Evolutionary conservation across 2,888 invertebrate species (phyloP), one percentile per base, ranked within the genome.

Genomic region (Carcina quercana): DNA sequence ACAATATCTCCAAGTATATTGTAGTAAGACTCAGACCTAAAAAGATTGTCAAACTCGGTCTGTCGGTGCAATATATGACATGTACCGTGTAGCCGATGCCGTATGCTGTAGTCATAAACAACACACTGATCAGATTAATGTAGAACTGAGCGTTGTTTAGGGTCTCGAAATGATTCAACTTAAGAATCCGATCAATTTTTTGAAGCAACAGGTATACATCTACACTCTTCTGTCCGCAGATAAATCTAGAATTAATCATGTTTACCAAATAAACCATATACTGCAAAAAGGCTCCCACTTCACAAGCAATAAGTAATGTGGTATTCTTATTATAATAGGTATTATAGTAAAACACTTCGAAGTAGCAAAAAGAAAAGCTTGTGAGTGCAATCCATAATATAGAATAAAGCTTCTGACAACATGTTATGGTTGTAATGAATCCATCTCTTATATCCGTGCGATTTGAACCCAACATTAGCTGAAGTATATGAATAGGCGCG

Each of bases 161-260:
- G 28, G 35, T 38, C 15, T 26, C 30, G 30, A 35, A 45, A 8
- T 35, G 29, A 2, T 47, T 35, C 27, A 53, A 17, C 6, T 42
- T 27, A 5, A 60, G 15, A 13, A 45, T 22, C 25, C 38, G 34
- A 34, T 63, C 54, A 6, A 62, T 36, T 41, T 49, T 57, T 38
- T 62, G 53, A 5, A 51, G 25, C 32, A 38, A 35, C 3, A 40
- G 24, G 35, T 47, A 57, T 13, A 59, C 31, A 19, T 40, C 35
- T 1, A 46, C 19, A 25, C 49, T 51, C 3, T 35, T 37, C 7
- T 42, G 20, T 17, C 34, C 35, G 5, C 42, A 40, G 13, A 31
- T 42, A 34, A 54, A 57, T 37, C 47, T 47, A 3, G 43, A 39
- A 17, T 50, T 28, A 1, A 52, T 29, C 4, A 51, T 34, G 26